Evolutionary conservation across 2,113 vertebrate species (phyloP).

Genomic region (Stercorarius parasiticus): DNA sequence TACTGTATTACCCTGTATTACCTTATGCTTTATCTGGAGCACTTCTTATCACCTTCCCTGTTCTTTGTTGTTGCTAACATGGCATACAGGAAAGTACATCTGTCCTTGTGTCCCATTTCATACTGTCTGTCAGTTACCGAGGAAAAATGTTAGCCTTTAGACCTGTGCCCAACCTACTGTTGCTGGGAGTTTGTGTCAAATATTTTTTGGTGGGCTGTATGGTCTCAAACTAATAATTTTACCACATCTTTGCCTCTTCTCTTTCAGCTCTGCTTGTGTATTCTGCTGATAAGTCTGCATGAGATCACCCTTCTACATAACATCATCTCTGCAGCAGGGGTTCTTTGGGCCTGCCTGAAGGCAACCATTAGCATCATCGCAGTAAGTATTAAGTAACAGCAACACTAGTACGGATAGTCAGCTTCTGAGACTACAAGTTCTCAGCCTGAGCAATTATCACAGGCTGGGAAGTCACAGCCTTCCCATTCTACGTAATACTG

Average conservation of each 20-base stretch:
- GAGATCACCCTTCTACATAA: slow-evolving; percentile 55
- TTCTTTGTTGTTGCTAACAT: neutral
- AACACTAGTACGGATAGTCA: neutral
- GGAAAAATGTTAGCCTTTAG: neutral
- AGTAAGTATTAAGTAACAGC: slow-evolving; percentile 68
- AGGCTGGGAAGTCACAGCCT: neutral
- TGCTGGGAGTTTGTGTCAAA: neutral
- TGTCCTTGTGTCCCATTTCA: neutral
- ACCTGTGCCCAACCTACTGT: neutral
- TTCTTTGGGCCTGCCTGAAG: slow-evolving; percentile 79
- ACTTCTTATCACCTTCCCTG: neutral
- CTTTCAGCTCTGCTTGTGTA: slow-evolving; percentile 80
- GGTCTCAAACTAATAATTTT: neutral
- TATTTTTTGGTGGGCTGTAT: neutral
- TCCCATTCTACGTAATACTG: neutral
- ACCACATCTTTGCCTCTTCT: neutral
- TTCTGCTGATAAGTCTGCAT: slow-evolving; percentile 73
- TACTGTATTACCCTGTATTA: neutral
- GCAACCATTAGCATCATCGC: slow-evolving; percentile 73
- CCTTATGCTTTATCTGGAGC: neutral
- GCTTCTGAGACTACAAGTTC: neutral
- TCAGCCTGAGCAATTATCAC: neutral
- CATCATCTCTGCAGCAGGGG: slow-evolving; percentile 74
- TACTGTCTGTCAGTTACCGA: neutral
- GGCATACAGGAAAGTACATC: neutral